phyloP scores from a whole-genome alignment of 1,140 invertebrate genomes.

The Monomorium pharaonis region DNA sequence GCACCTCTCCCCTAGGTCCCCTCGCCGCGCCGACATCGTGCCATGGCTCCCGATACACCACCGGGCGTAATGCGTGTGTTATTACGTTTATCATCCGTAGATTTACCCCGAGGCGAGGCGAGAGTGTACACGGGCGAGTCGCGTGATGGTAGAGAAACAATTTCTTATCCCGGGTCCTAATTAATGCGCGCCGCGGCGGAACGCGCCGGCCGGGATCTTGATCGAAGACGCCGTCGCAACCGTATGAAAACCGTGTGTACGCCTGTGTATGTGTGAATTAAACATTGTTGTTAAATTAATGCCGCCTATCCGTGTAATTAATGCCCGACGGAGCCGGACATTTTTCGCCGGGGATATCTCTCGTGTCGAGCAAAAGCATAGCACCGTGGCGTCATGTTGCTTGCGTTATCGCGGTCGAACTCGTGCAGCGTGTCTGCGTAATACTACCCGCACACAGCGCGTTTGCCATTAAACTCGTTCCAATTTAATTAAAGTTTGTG shows the following conservation, averaged over 20 bases:
- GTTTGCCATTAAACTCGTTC: slow-evolving; percentile 41
- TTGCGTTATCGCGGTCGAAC: slow-evolving; percentile 38
- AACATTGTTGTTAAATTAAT: slow-evolving; percentile 59
- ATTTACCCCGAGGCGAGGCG: slow-evolving; percentile 36
- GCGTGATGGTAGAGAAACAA: slow-evolving; percentile 50
- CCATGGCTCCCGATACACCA: slow-evolving; percentile 33
- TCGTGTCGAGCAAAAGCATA: slow-evolving; percentile 38
- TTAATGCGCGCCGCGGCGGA: slow-evolving; percentile 46
- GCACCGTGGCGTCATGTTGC: slow-evolving; percentile 20
- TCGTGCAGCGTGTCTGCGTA: slow-evolving; percentile 26
- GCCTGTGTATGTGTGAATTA: background rate
- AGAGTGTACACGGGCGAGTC: background rate
- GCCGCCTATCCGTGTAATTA: slow-evolving; percentile 52
- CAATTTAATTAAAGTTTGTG: slow-evolving; percentile 42
- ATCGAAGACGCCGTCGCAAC: slow-evolving; percentile 34
- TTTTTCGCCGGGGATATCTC: slow-evolving; percentile 41
- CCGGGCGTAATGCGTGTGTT: slow-evolving; percentile 51
- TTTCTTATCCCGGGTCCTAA: slow-evolving; percentile 49
- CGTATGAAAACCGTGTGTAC: background rate
- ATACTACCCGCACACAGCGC: slow-evolving; percentile 6
- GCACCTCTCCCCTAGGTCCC: background rate
- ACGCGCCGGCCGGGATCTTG: slow-evolving; percentile 42
- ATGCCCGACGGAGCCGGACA: slow-evolving; percentile 40
- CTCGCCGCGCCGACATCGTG: background rate
- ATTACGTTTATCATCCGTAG: slow-evolving; percentile 53